A percentile compares a stretch with the other conserved stretches of the same genome.
Conservation (phyloP, 2,797 vertebrate species). For the Rhinogobio ventralis region DNA sequence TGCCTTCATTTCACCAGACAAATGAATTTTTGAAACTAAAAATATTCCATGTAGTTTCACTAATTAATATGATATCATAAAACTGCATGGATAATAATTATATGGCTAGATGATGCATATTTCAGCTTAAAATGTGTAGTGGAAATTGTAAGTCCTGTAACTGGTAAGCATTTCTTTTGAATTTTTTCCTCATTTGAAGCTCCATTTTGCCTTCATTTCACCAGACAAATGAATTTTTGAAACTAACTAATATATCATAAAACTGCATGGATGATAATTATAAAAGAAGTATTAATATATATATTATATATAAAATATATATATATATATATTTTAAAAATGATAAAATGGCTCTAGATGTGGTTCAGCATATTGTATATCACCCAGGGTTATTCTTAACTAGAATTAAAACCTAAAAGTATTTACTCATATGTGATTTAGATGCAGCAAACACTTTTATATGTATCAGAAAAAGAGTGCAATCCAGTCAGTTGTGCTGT, state of each 20-base stretch:
- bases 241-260: too few relatives aligned
- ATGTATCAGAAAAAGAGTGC: background rate
- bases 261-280: background rate
- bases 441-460: background rate
- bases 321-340: background rate
- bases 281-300: too few relatives aligned
- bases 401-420: background rate
- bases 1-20: background rate
- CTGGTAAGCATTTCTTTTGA: background rate
- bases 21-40: background rate
- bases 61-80: background rate
- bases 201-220: background rate
- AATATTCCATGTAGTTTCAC: background rate
- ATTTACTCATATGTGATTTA: background rate
- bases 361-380: background rate
- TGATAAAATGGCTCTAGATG: background rate
- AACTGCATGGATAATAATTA: background rate
- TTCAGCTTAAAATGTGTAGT: background rate
- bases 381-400: background rate
- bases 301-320: too few relatives aligned
- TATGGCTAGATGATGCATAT: background rate
- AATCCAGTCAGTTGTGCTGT: background rate
- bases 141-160: background rate
- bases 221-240: background rate
- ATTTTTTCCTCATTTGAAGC: background rate